These are phyloP conservation scores for Desoria tigrina DNA, from an alignment of 2,888 invertebrate genomes.

Conservation along the genomic window DNA sequence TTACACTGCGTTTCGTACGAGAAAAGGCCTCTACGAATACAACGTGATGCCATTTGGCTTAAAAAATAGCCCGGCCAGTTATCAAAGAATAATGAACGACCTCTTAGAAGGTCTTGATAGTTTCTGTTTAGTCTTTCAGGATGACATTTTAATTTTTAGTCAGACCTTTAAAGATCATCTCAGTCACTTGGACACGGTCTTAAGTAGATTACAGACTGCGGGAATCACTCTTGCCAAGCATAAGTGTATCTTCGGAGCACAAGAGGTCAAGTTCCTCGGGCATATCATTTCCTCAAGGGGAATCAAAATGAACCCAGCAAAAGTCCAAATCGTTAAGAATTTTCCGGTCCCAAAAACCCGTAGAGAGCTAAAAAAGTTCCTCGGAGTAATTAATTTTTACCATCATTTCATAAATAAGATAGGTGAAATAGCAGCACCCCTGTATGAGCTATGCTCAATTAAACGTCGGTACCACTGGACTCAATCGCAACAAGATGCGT, in stretches of 20 bases:
- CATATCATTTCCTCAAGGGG: slow-evolving; percentile 51
- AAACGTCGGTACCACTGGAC: slow-evolving; percentile 38
- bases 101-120: slow-evolving; percentile 10
- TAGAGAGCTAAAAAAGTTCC: slow-evolving; percentile 30
- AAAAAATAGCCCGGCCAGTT: slow-evolving; percentile 12
- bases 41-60: slow-evolving; percentile 23
- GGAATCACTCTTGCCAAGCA: no score
- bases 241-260: no score
- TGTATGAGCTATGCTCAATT: slow-evolving; percentile 22
- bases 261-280: slow-evolving; percentile 54
- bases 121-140: slow-evolving; percentile 46
- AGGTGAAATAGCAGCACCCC: slow-evolving; percentile 27
- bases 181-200: slow-evolving; percentile 10
- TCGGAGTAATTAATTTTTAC: slow-evolving; percentile 41
- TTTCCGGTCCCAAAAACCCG: slow-evolving; percentile 24
- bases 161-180: slow-evolving; percentile 31
- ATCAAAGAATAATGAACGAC: slow-evolving; percentile 11
- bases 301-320: slow-evolving; percentile 50
- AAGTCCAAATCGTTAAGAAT: not conserved
- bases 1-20: not conserved
- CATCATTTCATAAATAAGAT: slow-evolving; percentile 41
- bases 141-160: slow-evolving; percentile 53
- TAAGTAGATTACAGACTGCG: no score
- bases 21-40: slow-evolving; percentile 6
- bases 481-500: slow-evolving; percentile 12